These are phyloP conservation scores for Choristoneura fumiferana DNA, from an alignment of 1,140 invertebrate species.

Conservation along the genomic window DNA sequence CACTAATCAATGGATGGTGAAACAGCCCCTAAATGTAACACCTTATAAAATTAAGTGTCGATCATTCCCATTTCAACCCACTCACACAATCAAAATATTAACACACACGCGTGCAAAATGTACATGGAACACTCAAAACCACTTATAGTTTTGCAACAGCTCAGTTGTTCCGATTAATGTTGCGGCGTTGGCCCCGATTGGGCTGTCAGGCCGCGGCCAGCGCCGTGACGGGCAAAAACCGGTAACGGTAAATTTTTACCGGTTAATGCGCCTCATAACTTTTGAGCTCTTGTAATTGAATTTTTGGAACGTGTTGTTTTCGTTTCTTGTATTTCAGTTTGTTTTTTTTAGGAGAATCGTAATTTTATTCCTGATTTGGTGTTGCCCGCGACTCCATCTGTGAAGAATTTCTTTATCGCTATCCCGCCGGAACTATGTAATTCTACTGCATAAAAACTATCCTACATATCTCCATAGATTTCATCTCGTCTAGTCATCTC, in stretches of 20 bases:
- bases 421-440: no score
- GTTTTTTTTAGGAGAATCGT: background rate
- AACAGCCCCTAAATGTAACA: no score
- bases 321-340: background rate
- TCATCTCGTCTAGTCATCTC: no score
- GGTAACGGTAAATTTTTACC: background rate
- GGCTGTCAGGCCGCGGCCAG: constrained; percentile 1
- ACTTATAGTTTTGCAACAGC: background rate
- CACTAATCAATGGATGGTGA: no score
- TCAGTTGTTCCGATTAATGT: constrained; percentile 7
- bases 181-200: background rate
- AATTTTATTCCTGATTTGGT: background rate
- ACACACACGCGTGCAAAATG: no score
- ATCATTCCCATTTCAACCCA: no score
- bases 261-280: background rate
- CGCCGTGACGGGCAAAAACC: background rate
- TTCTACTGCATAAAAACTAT: no score
- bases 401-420: no score
- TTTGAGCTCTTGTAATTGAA: constrained; percentile 5
- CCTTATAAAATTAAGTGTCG: no score
- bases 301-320: background rate
- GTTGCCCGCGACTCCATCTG: no score
- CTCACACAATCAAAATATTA: no score
- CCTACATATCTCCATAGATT: no score
- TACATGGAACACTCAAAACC: background rate